Conservation (phyloP, 2,888 invertebrate species). For the Nezara viridula region DNA sequence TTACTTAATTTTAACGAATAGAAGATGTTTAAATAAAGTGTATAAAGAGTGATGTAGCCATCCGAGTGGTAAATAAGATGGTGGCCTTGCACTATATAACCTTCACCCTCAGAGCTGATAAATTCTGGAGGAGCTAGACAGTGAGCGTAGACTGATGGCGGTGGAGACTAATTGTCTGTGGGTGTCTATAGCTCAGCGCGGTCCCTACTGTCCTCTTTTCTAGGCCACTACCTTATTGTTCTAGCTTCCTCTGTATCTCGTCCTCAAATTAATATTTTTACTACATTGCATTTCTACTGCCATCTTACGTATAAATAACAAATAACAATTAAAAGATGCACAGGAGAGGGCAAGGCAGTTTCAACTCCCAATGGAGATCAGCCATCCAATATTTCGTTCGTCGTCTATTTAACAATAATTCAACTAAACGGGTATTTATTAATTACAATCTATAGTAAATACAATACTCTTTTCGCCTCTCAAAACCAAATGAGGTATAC, state of each 20-base stretch:
- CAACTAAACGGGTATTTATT: too few relatives aligned
- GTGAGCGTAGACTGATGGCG: conserved; percentile 4
- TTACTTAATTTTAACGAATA: background rate
- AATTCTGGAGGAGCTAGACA: conserved; percentile 20
- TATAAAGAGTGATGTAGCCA: background rate
- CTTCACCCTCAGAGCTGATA: conserved; percentile 17
- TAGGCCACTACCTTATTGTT: background rate
- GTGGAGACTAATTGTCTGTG: conserved; percentile 29
- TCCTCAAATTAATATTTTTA: background rate
- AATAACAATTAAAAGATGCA: too few relatives aligned
- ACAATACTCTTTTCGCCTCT: too few relatives aligned
- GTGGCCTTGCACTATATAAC: conserved; percentile 11
- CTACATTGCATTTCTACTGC: background rate
- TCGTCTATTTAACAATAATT: too few relatives aligned
- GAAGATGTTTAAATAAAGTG: background rate
- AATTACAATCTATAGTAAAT: too few relatives aligned
- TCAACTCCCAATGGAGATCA: too few relatives aligned
- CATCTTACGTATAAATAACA: too few relatives aligned
- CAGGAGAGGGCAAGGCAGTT: too few relatives aligned
- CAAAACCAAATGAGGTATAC: too few relatives aligned
- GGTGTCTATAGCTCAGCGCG: background rate
- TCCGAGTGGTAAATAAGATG: background rate
- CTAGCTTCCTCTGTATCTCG: background rate
- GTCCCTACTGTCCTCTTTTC: background rate
- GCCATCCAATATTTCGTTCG: too few relatives aligned